Conservation (phyloP, 2,797 vertebrate genomes). For the Syndactyla subalaris region DNA sequence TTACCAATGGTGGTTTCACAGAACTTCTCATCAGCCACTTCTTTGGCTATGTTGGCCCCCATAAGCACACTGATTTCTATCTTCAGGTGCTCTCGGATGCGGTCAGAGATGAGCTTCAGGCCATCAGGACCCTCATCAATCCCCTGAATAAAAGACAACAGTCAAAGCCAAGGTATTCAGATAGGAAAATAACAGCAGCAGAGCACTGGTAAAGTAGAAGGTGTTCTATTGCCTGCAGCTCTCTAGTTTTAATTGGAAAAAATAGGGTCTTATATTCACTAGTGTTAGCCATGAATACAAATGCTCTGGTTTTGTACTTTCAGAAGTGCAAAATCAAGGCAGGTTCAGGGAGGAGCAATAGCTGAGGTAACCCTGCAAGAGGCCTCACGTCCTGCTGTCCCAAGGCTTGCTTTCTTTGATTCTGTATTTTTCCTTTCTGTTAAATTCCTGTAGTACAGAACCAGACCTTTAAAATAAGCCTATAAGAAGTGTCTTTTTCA, state of each 20-base stretch:
- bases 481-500: not conserved
- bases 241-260: not conserved
- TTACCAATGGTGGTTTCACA: slow-evolving; percentile 92
- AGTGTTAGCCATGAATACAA: not conserved
- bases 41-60: slow-evolving; percentile 91
- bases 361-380: not conserved
- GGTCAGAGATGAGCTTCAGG: slow-evolving; percentile 87
- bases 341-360: not conserved
- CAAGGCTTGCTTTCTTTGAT: not conserved
- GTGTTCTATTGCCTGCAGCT: not conserved
- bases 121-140: slow-evolving; percentile 85
- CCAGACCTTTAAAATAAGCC: not conserved
- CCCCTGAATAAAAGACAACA: slow-evolving; percentile 72
- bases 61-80: slow-evolving; percentile 90
- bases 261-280: not conserved
- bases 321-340: not conserved
- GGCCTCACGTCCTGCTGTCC: not conserved
- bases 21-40: slow-evolving; percentile 91
- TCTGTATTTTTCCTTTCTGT: not conserved
- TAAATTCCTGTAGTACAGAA: not conserved
- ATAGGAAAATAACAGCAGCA: not conserved
- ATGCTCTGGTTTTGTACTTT: not conserved
- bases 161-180: not conserved
- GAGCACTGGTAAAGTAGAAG: not conserved
- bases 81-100: slow-evolving; percentile 86